Conservation (phyloP, 2,797 vertebrate species). For the Sphenodon punctatus region DNA sequence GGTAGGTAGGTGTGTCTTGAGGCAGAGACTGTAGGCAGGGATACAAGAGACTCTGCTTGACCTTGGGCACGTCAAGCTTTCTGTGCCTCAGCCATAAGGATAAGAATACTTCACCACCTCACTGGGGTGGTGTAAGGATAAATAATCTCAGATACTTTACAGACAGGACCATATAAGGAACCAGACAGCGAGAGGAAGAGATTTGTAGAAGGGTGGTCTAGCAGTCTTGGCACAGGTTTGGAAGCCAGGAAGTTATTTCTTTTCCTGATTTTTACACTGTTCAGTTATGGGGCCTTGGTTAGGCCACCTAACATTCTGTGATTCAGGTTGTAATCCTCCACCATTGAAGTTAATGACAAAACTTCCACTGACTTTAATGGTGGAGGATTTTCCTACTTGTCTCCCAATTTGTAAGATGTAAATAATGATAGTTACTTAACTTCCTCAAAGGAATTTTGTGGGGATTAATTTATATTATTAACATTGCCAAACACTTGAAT, state of each 20-base stretch:
- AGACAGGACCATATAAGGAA: background rate
- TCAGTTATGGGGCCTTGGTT: background rate
- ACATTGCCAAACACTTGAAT: too few species aligned
- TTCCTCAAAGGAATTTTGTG: background rate
- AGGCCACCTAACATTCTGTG: background rate
- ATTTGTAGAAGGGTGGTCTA: background rate
- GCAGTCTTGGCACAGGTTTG: background rate
- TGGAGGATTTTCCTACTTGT: too few species aligned
- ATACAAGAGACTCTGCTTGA: background rate
- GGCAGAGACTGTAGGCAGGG: background rate
- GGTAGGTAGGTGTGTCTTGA: background rate
- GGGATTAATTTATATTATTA: background rate
- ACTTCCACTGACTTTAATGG: too few species aligned
- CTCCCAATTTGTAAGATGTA: background rate
- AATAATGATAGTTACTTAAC: background rate
- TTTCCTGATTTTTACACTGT: background rate
- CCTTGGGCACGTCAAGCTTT: background rate
- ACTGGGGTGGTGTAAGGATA: background rate
- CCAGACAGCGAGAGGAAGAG: background rate
- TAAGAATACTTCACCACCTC: background rate
- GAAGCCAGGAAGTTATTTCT: background rate
- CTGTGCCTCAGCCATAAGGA: background rate
- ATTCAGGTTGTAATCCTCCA: background rate
- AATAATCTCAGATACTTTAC: background rate
- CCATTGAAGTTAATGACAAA: too few species aligned